A percentile compares a stretch with the other conserved stretches of the same genome.
Evolutionary conservation across 2,797 vertebrate genomes (phyloP).

Genomic region (Cossypha caffra): DNA sequence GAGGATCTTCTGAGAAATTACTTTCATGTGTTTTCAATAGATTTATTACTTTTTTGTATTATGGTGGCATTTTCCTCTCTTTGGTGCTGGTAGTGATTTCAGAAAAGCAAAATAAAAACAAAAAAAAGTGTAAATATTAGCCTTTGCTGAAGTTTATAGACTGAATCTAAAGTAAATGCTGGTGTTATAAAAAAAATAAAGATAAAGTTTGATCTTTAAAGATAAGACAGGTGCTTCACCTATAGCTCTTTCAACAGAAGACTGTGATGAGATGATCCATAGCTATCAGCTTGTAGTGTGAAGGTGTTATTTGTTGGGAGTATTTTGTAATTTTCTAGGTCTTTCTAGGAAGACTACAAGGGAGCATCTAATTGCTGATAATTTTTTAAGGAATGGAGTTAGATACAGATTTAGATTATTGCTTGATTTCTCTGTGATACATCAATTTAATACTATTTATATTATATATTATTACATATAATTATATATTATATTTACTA

Average conservation of each 20-base stretch:
- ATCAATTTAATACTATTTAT: background rate
- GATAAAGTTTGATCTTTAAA: constrained; percentile 54
- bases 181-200: constrained; percentile 24
- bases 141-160: constrained; percentile 45
- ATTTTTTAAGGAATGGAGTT: background rate
- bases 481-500: background rate
- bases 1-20: background rate
- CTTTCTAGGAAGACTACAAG: background rate
- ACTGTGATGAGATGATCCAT: background rate
- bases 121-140: constrained; percentile 52
- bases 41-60: background rate
- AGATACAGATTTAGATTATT: background rate
- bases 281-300: background rate
- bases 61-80: constrained; percentile 27
- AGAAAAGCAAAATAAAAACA: constrained; percentile 61
- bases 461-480: no score
- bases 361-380: background rate
- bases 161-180: constrained; percentile 61
- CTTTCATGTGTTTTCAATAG: background rate
- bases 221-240: constrained; percentile 20
- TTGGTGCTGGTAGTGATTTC: background rate
- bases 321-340: background rate
- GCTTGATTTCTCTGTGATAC: background rate
- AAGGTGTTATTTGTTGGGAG: background rate
- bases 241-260: constrained; percentile 32